Percentiles rank a stretch among this genome's conserved stretches.
Evolutionary conservation across 2,113 vertebrate species (phyloP).

Genomic region (Paradoxurus hermaphroditus): DNA sequence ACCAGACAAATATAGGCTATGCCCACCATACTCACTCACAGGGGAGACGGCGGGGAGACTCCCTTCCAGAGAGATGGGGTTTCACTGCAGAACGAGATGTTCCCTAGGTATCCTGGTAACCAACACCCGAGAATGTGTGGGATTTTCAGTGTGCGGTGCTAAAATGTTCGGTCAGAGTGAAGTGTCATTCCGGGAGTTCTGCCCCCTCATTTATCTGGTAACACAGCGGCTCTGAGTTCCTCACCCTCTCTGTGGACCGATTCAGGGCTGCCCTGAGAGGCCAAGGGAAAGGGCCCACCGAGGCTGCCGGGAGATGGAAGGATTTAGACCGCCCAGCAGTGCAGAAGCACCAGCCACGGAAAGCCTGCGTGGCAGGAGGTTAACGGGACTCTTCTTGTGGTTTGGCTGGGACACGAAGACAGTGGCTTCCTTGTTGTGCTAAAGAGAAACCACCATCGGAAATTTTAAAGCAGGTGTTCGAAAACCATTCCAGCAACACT

Average conservation of each 20-base stretch:
- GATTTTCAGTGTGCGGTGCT: neutral
- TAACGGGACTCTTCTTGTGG: neutral
- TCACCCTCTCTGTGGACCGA: neutral
- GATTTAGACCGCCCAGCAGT: neutral
- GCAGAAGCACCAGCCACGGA: accelerated
- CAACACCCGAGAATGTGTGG: neutral
- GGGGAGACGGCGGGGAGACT: neutral
- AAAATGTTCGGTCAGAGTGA: neutral
- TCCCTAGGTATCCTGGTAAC: neutral
- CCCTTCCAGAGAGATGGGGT: neutral
- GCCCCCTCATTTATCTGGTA: neutral
- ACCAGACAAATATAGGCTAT: neutral
- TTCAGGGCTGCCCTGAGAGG: neutral
- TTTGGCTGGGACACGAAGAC: neutral
- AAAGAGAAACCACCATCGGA: neutral
- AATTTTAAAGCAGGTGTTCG: neutral
- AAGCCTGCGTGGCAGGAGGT: accelerated
- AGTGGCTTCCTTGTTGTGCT: neutral
- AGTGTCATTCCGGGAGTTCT: neutral
- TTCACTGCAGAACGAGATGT: neutral
- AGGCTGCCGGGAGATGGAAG: neutral
- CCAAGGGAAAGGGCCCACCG: neutral
- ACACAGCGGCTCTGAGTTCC: neutral
- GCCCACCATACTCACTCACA: neutral
- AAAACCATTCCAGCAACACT: neutral